A percentile compares a stretch with the other conserved stretches of the same genome.
phyloP scores from a whole-genome alignment of 2,888 invertebrate genomes.

The Dryobotodes eremita region DNA sequence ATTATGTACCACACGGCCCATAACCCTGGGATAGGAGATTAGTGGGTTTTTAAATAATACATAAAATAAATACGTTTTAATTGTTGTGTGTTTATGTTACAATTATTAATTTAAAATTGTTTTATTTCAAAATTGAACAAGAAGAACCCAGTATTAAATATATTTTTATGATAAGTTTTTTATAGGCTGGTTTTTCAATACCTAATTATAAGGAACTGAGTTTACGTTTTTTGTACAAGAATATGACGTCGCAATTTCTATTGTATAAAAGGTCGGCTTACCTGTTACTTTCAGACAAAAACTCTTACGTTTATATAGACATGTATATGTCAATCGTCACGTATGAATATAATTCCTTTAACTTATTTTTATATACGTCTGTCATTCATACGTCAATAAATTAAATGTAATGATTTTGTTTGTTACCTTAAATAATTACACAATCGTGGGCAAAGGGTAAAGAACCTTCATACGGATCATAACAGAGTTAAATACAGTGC shows the following conservation, averaged over 20 bases:
- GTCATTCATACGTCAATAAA: constrained; percentile 30
- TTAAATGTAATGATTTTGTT: constrained; percentile 41
- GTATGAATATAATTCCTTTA: not conserved
- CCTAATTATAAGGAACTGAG: not conserved
- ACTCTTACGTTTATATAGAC: not conserved
- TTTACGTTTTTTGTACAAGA: not conserved
- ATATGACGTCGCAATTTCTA: not conserved
- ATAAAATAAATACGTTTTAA: not conserved
- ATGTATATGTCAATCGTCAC: no score
- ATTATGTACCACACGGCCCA: constrained; percentile 26
- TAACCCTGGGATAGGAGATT: constrained; percentile 30
- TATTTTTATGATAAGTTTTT: not conserved
- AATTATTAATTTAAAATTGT: not conserved
- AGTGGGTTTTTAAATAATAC: constrained; percentile 7
- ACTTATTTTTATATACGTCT: not conserved
- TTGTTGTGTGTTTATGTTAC: not conserved
- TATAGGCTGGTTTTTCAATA: not conserved
- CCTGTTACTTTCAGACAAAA: not conserved
- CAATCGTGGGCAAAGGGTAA: constrained; percentile 35
- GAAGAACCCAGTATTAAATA: not conserved
- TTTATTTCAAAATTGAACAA: not conserved
- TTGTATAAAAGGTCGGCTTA: no score
- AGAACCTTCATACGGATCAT: constrained; percentile 10
- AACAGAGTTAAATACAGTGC: constrained; percentile 3
- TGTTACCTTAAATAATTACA: constrained; percentile 33